A percentile compares a stretch with the other conserved stretches of the same genome.
These are phyloP conservation scores for Yponomeuta evonymella DNA, from an alignment of 2,888 invertebrate genomes.

Conservation along the genomic window DNA sequence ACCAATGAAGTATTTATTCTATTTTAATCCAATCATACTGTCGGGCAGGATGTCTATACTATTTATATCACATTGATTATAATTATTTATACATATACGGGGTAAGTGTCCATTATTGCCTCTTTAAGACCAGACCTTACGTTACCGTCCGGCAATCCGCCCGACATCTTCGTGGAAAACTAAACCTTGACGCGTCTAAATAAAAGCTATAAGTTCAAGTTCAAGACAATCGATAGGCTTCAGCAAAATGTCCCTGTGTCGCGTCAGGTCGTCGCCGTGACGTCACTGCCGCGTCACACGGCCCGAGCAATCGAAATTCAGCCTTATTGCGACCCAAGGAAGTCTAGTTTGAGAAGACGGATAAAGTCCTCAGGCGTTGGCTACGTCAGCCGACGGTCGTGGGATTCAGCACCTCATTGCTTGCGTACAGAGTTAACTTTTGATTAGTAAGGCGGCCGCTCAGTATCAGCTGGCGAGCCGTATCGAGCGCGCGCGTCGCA, in stretches of 20 bases:
- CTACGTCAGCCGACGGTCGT: not conserved
- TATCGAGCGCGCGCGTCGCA: not conserved
- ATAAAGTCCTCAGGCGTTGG: not conserved
- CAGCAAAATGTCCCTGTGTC: not conserved
- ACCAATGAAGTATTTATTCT: no score
- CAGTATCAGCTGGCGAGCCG: not conserved
- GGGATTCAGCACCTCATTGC: not conserved
- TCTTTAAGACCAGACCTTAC: not conserved
- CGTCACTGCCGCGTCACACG: not conserved
- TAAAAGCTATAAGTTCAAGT: not conserved
- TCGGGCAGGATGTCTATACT: no score
- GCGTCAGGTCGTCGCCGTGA: constrained; percentile 1
- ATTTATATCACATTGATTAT: no score
- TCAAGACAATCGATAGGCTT: not conserved
- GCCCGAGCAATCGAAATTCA: not conserved
- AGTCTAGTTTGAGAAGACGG: not conserved
- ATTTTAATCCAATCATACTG: no score
- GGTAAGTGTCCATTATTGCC: not conserved
- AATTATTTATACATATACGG: no score
- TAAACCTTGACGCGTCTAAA: not conserved
- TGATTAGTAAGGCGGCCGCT: not conserved
- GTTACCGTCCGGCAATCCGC: no score
- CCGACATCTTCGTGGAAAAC: not conserved
- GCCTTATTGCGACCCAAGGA: not conserved
- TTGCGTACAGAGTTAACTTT: constrained; percentile 4